Evolutionary conservation across 2,797 vertebrate genomes (phyloP), one percentile per base, ranked within the genome.

Genomic region (Manis pentadactyla): DNA sequence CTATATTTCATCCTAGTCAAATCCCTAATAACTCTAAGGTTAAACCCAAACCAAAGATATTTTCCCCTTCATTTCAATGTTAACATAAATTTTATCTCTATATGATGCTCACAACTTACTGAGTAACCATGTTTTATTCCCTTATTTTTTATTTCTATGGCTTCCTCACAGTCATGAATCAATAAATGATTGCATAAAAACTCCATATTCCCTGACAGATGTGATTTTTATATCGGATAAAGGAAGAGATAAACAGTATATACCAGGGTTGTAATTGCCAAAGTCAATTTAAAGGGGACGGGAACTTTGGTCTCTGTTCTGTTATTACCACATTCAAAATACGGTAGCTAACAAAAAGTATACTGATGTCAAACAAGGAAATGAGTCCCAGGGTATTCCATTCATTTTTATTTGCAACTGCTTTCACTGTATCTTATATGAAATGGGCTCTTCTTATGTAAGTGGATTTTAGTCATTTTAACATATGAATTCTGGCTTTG

Each of bases 51-150:
- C n/a, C 29, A 74, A 94, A 90, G 49, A 78, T 90, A 90, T 49
- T 94, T 90, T 64, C 46, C 96, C 96, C 71, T 95, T 91, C 37
- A 87, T 93, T 95, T 95, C 75, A 94, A 78, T 55, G 42, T 11
- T 96, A 95, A 85, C n/a, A 86, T 96, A 84, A 95, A 97, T 55
- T 91, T 95, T 94, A 59, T 17, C 34, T 97, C 87, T 42, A 96
- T 79, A 19, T 1, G 10, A 0, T 91, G 18, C 61, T 97, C 66
- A 94, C 37, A 84, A 3, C 94, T 97, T 82, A 93, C 68, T 87
- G n/a, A 57, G 21, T 87, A 96, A 81, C 55, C 46, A 96, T 61
- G 42, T 85, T 97, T 97, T 96, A 97, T 96, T 95, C 57, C 46
- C 25, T 92, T 85, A 78, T 77, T 86, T 97, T 97, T 95, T 96